Base-by-base conservation (phyloP, 2,797 vertebrate genomes). In the Aplochiton taeniatus region DNA sequence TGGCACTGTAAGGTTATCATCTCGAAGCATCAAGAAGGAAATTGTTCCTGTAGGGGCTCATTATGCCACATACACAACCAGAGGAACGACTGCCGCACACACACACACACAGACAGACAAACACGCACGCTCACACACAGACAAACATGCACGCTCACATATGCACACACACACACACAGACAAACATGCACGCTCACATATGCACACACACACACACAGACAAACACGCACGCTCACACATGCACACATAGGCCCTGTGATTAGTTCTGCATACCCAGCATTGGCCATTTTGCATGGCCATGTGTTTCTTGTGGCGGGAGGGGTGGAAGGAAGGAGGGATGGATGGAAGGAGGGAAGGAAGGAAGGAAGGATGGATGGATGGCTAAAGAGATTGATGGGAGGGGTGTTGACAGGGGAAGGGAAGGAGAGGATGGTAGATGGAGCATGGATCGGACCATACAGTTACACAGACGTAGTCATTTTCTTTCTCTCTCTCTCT, bases 171-270 rank as follows among this genome's bases (percentile, higher is more conserved):
- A 48, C 58, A 56, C 53, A 56, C 53, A 31, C 45, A 55, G 18
- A 55, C 58, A 48, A 8, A 31, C 18, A 50, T 18, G 20, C 19
- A 31, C 46, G 41, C 59, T 49, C 19, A 31, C 45, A 20, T 17
- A 50, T 14, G 9, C 62, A 53, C 20, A 63, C 50, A 62, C 48
- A 51, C 61, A 62, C 42, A 44, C 54, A 1, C 54, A 56, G 17
- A 56, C 54, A 56, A 17, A 56, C 54, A 43, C 55, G 4, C 52
- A 31, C 54, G 11, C 54, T 11, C 20, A 9, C 20, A 42, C 55
- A 42, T 42, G 31, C 57, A 14, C 8, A 61, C 58, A 19, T 7
- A 48, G 44, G 20, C 53, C 18, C 53, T 42, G 20, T 31, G 54
- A 42, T 57, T 20, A 8, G 4, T n/a, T 42, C 1, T 56, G 54